Conservation (phyloP, 2,888 invertebrate species). For the Artemia sinica region DNA sequence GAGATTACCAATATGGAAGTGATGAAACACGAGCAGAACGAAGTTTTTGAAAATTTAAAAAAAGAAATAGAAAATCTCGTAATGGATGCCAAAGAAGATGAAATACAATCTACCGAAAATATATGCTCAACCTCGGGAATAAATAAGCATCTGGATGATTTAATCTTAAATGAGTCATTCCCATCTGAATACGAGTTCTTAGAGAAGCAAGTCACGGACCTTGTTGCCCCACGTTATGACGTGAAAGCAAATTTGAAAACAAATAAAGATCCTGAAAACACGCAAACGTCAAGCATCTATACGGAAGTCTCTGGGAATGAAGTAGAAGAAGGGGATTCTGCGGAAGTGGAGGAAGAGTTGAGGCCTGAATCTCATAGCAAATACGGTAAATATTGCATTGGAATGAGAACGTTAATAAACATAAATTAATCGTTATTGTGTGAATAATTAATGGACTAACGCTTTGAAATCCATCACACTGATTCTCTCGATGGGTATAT, state of each 20-base stretch:
- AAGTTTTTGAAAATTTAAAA: background rate
- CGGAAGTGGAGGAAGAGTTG: background rate
- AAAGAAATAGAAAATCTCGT: background rate
- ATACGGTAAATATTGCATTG: too few species aligned
- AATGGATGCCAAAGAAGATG: background rate
- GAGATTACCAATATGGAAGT: too few species aligned
- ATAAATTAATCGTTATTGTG: too few species aligned
- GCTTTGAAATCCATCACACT: too few species aligned
- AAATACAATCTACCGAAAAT: background rate
- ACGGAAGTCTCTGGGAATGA: background rate
- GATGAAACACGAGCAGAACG: background rate
- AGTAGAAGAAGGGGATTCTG: background rate
- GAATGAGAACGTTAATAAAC: too few species aligned
- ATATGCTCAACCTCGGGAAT: too few species aligned
- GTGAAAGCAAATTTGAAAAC: too few species aligned
- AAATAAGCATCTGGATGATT: background rate
- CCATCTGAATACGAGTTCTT: conserved; percentile 3
- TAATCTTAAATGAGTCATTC: background rate
- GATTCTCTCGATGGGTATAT: too few species aligned
- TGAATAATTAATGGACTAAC: too few species aligned
- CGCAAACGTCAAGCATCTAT: background rate
- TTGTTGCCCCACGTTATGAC: too few species aligned
- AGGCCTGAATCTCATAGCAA: background rate
- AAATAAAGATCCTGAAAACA: too few species aligned
- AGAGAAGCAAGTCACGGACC: background rate